Evolutionary conservation across 2,888 invertebrate genomes (phyloP).

Genomic region (Leptinotarsa rubiginosa): DNA sequence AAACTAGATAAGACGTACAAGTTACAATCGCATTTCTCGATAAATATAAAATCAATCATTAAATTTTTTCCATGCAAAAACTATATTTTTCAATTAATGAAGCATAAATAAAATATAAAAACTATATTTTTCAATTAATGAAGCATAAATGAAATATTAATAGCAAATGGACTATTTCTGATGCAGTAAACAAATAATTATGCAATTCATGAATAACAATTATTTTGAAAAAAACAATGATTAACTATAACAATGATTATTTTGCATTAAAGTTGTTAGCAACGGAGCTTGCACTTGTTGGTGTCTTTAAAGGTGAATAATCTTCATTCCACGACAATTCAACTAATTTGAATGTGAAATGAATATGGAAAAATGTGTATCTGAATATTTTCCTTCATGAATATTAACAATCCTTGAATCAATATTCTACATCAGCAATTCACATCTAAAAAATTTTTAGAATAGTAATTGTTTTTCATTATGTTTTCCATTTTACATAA

Average conservation of each 20-base stretch:
- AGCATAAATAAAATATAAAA: background rate
- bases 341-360: slow-evolving; percentile 24
- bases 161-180: background rate
- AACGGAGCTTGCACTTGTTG: no score
- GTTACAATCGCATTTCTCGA: no score
- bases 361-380: background rate
- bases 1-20: no score
- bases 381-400: background rate
- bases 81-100: background rate
- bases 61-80: no score
- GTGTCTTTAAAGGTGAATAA: background rate
- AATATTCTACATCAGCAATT: no score
- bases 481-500: no score
- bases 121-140: background rate
- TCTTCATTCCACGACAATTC: background rate
- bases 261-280: no score
- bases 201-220: background rate
- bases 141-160: background rate
- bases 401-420: no score
- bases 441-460: no score
- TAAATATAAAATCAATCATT: no score
- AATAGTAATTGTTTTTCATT: no score
- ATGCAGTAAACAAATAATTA: background rate
- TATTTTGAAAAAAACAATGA: background rate
- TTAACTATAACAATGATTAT: no score